These are phyloP conservation scores for Mugil cephalus DNA, from an alignment of 2,113 vertebrate genomes.

Conservation along the genomic window DNA sequence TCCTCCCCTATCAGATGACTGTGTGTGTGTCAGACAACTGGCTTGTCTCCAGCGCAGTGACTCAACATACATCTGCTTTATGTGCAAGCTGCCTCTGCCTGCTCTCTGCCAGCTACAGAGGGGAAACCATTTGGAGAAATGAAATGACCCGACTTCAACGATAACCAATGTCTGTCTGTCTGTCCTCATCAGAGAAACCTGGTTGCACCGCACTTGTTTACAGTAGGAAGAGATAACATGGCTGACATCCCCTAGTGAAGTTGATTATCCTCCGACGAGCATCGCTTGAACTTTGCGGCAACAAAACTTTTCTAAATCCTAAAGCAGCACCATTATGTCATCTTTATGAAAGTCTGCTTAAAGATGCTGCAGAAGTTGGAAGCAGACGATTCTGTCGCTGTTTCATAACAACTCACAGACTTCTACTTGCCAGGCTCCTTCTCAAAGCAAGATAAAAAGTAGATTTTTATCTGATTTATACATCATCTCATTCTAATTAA, in stretches of 20 bases:
- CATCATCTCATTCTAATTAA: conserved; percentile 55
- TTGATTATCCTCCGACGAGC: conserved; percentile 15
- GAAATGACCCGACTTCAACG: conserved; percentile 44
- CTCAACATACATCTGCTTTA: conserved; percentile 54
- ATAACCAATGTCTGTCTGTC: conserved; percentile 52
- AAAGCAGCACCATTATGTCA: conserved; percentile 48
- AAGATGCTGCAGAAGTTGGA: conserved; percentile 36
- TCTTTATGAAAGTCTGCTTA: conserved; percentile 38
- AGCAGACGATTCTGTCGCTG: neutral
- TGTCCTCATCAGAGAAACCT: conserved; percentile 50
- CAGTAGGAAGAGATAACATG: conserved; percentile 16
- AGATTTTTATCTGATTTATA: conserved; percentile 9
- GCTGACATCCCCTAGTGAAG: neutral
- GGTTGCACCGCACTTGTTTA: conserved; percentile 24
- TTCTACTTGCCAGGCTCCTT: conserved; percentile 23
- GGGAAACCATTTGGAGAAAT: conserved; percentile 34
- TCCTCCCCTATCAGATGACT: conserved; percentile 27
- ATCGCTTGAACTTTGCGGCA: conserved; percentile 32
- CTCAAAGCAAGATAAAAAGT: conserved; percentile 23
- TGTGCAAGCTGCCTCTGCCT: conserved; percentile 46
- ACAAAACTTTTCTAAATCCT: conserved; percentile 26
- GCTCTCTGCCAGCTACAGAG: conserved; percentile 44
- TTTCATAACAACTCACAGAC: conserved; percentile 15
- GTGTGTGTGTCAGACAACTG: conserved; percentile 37
- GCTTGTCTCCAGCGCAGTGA: conserved; percentile 32